Evolutionary conservation across 2,888 invertebrate genomes (phyloP).

Genomic region (Amorpha juglandis): DNA sequence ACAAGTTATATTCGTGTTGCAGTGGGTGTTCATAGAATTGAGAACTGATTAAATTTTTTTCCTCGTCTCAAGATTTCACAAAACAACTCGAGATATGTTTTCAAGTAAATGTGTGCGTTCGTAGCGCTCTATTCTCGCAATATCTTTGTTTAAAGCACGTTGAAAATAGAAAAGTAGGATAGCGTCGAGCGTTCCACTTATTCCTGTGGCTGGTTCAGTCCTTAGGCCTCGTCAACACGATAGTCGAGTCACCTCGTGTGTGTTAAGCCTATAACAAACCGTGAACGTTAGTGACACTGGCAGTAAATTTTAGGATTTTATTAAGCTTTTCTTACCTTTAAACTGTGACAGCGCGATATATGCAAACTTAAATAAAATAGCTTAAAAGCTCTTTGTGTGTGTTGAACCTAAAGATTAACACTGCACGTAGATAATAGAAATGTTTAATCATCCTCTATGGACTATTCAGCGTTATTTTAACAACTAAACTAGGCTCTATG

Average conservation of each 20-base stretch:
- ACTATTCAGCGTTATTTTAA: slow-evolving; percentile 27
- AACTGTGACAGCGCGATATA: slow-evolving; percentile 39
- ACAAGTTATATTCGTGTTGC: background rate
- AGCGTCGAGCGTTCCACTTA: slow-evolving; percentile 54
- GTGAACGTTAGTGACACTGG: slow-evolving; percentile 48
- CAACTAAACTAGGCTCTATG: slow-evolving; percentile 31
- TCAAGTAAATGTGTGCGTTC: slow-evolving; percentile 7
- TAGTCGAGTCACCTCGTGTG: slow-evolving; percentile 62
- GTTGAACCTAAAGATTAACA: slow-evolving; percentile 15
- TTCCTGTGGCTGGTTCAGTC: slow-evolving; percentile 37
- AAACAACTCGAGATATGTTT: slow-evolving; percentile 1
- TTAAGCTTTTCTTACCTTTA: slow-evolving; percentile 51
- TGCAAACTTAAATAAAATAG: slow-evolving; percentile 25
- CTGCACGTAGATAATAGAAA: slow-evolving; percentile 26
- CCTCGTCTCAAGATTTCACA: background rate
- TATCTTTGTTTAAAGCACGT: slow-evolving; percentile 58
- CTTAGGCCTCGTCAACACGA: slow-evolving; percentile 35
- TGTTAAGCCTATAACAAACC: slow-evolving; percentile 62
- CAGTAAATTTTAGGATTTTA: slow-evolving; percentile 58
- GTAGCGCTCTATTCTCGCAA: slow-evolving; percentile 46
- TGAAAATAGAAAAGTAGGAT: slow-evolving; percentile 53
- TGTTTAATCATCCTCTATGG: slow-evolving; percentile 26
- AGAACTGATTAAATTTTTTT: background rate
- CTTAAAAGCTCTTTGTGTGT: slow-evolving; percentile 12
- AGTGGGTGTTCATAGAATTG: background rate